Percentiles rank a stretch among this genome's conserved stretches.
Evolutionary conservation across 1,140 invertebrate species (phyloP).

Genomic region (Marisa cornuarietis): DNA sequence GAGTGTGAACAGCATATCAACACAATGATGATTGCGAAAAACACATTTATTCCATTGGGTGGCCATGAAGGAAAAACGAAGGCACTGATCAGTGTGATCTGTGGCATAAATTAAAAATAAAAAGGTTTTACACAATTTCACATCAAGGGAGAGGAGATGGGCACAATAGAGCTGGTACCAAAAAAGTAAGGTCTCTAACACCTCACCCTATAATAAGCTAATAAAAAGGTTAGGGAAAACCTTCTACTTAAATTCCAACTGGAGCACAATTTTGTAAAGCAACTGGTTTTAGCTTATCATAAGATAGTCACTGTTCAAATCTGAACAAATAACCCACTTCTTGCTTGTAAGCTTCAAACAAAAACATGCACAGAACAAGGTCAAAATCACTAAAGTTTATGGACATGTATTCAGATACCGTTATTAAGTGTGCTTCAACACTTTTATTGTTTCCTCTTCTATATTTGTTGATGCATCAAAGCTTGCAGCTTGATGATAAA

Average conservation of each 20-base stretch:
- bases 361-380: too few species aligned
- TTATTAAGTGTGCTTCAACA: too few species aligned
- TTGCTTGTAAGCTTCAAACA: too few species aligned
- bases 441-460: too few species aligned
- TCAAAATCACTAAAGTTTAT: too few species aligned
- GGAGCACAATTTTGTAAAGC: neutral
- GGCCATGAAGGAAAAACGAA: conserved; percentile 56
- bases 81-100: conserved; percentile 63
- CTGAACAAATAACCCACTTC: too few species aligned
- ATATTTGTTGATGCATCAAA: too few species aligned
- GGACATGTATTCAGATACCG: too few species aligned
- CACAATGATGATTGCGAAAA: conserved; percentile 59
- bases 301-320: neutral
- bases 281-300: neutral
- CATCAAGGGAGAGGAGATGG: neutral
- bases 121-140: neutral
- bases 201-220: too few species aligned
- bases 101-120: conserved; percentile 21
- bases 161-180: neutral
- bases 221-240: neutral
- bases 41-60: conserved; percentile 59
- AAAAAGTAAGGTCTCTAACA: neutral
- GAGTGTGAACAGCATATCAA: conserved; percentile 58
- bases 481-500: too few species aligned
- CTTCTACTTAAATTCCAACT: neutral